Percentiles rank a stretch among this genome's conserved stretches.
Conservation (phyloP, 1,140 invertebrate species). For the Prorops nasuta region DNA sequence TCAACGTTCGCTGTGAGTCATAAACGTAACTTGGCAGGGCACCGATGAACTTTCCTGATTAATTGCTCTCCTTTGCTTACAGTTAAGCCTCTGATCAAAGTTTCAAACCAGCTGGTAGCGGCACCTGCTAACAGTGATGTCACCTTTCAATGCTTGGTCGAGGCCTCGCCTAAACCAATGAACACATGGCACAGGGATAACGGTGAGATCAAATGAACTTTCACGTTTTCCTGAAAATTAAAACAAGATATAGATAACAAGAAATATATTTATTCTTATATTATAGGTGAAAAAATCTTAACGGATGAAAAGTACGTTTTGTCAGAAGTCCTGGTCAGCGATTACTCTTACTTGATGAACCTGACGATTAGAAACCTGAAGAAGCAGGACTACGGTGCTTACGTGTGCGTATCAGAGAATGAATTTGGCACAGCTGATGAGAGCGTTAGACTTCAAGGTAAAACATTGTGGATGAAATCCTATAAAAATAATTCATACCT, state of each 20-base stretch:
- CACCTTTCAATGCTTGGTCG: slow-evolving; percentile 74
- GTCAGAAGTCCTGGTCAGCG: slow-evolving; percentile 63
- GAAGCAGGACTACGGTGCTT: slow-evolving; percentile 70
- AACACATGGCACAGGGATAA: slow-evolving; percentile 80
- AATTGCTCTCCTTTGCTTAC: slow-evolving; percentile 43
- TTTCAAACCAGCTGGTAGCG: slow-evolving; percentile 76
- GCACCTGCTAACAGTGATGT: slow-evolving; percentile 78
- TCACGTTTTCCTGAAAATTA: background rate
- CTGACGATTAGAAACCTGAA: slow-evolving; percentile 71
- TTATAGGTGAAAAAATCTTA: too few species aligned
- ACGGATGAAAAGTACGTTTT: slow-evolving; percentile 70
- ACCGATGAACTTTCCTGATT: slow-evolving; percentile 4
- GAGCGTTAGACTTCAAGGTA: slow-evolving; percentile 71
- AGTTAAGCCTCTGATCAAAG: slow-evolving; percentile 82
- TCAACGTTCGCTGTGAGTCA: slow-evolving; percentile 82
- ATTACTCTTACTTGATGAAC: slow-evolving; percentile 74
- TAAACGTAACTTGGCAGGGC: too few species aligned
- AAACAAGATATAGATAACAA: too few species aligned
- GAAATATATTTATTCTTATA: too few species aligned
- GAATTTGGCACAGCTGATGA: slow-evolving; percentile 72
- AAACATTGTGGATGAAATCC: too few species aligned
- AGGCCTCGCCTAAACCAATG: slow-evolving; percentile 80
- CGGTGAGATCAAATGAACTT: slow-evolving; percentile 62
- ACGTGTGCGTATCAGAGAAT: slow-evolving; percentile 72
- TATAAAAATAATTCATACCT: too few species aligned